These are phyloP conservation scores for Oreocharis arfaki DNA, from an alignment of 2,113 vertebrate species.

Conservation along the genomic window DNA sequence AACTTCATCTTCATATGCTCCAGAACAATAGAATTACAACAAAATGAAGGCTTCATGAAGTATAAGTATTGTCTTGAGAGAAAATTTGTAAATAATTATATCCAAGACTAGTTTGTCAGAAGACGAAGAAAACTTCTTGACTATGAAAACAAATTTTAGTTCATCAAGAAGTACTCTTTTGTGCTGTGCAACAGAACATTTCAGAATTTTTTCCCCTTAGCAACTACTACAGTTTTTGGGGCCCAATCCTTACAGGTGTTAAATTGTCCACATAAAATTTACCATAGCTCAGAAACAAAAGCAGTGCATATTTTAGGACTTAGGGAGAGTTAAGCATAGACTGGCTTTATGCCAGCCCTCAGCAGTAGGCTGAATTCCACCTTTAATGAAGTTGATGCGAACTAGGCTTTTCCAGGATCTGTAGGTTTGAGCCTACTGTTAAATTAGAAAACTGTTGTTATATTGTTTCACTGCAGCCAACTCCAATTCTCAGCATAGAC, in stretches of 20 bases:
- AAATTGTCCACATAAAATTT: not conserved
- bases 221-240: not conserved
- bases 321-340: not conserved
- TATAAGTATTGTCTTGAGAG: not conserved
- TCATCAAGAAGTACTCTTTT: not conserved
- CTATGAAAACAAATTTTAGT: not conserved
- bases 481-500: not conserved
- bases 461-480: not conserved
- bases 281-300: not conserved
- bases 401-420: not conserved
- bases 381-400: not conserved
- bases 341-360: not conserved
- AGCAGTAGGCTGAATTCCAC: slow-evolving; percentile 39
- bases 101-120: not conserved
- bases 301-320: not conserved
- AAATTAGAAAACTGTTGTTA: not conserved
- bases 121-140: not conserved
- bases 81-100: not conserved
- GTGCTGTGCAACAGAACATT: not conserved
- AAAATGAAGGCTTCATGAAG: not conserved
- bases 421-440: not conserved
- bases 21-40: not conserved
- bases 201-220: not conserved
- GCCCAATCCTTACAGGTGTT: not conserved
- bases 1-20: not conserved